Evolutionary conservation across 2,888 invertebrate species (phyloP), one percentile per base, ranked within the genome.

Genomic region (Acleris literana): DNA sequence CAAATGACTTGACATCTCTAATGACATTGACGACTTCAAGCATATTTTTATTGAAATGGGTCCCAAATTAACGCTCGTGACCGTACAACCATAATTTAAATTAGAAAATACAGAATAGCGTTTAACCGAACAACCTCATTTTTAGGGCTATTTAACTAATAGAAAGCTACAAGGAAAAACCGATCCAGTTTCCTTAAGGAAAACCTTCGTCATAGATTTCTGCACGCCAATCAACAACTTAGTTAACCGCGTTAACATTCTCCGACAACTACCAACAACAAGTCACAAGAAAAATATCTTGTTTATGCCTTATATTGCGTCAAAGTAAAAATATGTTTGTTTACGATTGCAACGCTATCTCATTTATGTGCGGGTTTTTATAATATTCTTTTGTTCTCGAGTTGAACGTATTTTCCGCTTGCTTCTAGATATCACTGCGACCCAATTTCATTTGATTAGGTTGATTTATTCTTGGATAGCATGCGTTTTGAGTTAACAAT

Each of bases 341-440:
- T 54, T 53, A 22, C 29, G 20, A 53, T 49, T 59, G 22, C 48
- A 55, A 44, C n/a, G 20, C 44, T 44, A 64, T 65, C 60, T 51
- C 44, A 33, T 56, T 56, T 56, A 51, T 60, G 48, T 33, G 55
- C 60, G 55, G 29, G 54, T 16, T 59, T 22, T 20, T 52, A 52
- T 43, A 25, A 17, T 22, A 52, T 18, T 55, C 48, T 55, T 49
- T 53, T 59, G 17, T 64, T 46, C 49, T 25, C 46, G 17, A 7
- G 55, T 22, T 55, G 55, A n/a, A 22, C 3, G 9, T 44, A 3
- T 49, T 33, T 39, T 18, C 9, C 29, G 29, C 18, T n/a, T n/a
- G 48, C 1, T n/a, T 53, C 43, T 46, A 17, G 53, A 52, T 53
- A 53, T 58, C 46, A 48, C 33, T 1, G 7, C 57, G 58, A 64